phyloP scores from a whole-genome alignment of 2,888 invertebrate species.

The Colletes collaris region DNA sequence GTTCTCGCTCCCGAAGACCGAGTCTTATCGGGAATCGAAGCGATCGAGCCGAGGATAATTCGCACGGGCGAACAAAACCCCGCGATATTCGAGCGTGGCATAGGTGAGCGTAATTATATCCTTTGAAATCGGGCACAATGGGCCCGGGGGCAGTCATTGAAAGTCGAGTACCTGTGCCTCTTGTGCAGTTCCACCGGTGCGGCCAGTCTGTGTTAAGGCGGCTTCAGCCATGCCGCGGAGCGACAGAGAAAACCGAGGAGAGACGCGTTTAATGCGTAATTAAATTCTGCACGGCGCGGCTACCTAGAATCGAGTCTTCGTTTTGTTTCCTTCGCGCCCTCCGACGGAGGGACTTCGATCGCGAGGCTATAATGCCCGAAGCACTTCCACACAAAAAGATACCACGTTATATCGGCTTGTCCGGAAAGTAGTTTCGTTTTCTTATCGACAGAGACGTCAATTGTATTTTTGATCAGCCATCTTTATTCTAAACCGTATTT shows the following conservation, averaged over 20 bases:
- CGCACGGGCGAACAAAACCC: constrained; percentile 68
- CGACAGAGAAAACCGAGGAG: constrained; percentile 18
- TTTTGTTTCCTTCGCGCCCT: constrained; percentile 26
- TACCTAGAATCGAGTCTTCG: constrained; percentile 29
- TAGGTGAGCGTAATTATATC: constrained; percentile 73
- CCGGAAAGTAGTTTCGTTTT: too few species aligned
- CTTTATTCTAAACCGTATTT: too few species aligned
- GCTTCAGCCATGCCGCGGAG: constrained; percentile 35
- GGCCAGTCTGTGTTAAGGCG: constrained; percentile 57
- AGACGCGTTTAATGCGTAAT: constrained; percentile 64
- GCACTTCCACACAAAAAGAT: too few species aligned
- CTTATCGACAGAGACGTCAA: too few species aligned
- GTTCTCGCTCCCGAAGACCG: constrained; percentile 29
- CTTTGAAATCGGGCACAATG: constrained; percentile 69
- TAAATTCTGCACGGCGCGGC: constrained; percentile 58
- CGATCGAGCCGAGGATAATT: constrained; percentile 72
- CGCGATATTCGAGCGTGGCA: constrained; percentile 72
- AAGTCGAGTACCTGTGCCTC: constrained; percentile 74
- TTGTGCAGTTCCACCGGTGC: constrained; percentile 69
- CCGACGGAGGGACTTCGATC: background rate
- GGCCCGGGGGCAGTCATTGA: constrained; percentile 70
- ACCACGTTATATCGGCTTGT: too few species aligned
- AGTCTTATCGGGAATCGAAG: constrained; percentile 72
- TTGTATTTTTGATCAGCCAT: too few species aligned
- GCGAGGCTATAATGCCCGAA: too few species aligned